Conservation (phyloP, 2,113 vertebrate genomes). For the Cervus canadensis region DNA sequence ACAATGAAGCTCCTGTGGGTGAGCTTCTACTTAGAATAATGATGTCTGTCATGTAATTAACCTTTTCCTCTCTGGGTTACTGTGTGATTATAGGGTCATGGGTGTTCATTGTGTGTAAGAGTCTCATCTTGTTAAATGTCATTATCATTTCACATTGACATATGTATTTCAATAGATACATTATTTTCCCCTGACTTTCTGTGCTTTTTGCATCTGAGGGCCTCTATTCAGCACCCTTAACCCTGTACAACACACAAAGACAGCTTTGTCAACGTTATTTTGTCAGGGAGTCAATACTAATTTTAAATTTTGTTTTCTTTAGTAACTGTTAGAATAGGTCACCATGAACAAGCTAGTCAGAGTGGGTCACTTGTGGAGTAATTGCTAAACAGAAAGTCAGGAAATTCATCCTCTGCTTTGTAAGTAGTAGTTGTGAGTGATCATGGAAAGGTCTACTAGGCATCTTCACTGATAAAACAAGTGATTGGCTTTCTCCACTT, state of each 20-base stretch:
- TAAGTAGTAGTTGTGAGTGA: not conserved
- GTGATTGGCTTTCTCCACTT: not conserved
- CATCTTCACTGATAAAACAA: not conserved
- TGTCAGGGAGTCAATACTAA: not conserved
- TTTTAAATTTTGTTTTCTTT: not conserved
- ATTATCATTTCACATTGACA: slow-evolving; percentile 4
- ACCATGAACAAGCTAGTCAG: not conserved
- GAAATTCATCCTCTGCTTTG: not conserved
- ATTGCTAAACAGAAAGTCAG: not conserved
- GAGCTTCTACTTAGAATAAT: not conserved
- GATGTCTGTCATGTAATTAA: not conserved
- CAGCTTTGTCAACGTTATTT: not conserved
- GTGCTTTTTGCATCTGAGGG: not conserved
- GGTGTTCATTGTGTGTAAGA: not conserved
- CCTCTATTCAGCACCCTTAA: not conserved
- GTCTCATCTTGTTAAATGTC: slow-evolving; percentile 39
- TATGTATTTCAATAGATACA: not conserved
- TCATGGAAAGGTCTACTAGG: not conserved
- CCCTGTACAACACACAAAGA: not conserved
- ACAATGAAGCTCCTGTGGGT: not conserved
- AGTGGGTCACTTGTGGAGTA: not conserved
- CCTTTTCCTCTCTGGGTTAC: slow-evolving; percentile 25
- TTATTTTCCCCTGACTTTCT: not conserved
- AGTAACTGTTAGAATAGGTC: not conserved
- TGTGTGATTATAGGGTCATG: slow-evolving; percentile 16